phyloP scores from a whole-genome alignment of 2,113 vertebrate species.

The Pelmatolapia mariae region DNA sequence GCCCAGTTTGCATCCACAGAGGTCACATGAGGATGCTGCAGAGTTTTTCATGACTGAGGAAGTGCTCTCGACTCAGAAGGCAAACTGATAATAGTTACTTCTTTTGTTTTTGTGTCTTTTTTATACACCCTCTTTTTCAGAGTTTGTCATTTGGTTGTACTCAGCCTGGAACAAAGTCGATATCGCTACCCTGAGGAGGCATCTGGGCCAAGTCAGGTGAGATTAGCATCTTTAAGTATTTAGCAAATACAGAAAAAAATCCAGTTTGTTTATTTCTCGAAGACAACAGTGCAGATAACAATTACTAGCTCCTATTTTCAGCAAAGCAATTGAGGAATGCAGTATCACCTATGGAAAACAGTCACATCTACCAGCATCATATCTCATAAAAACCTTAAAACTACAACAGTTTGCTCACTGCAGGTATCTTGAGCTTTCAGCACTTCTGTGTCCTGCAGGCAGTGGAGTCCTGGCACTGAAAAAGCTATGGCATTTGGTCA shows the following conservation, averaged over 20 bases:
- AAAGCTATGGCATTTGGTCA: conserved; percentile 34
- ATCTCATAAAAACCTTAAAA: background rate
- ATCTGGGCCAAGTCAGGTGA: conserved; percentile 68
- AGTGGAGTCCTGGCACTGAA: background rate
- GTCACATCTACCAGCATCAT: background rate
- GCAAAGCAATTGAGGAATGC: background rate
- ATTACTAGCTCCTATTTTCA: background rate
- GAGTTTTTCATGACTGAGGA: background rate
- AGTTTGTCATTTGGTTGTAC: conserved; percentile 12
- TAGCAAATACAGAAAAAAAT: background rate
- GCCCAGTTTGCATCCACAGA: background rate
- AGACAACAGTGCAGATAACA: background rate
- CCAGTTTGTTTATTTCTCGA: background rate
- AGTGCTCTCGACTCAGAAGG: background rate
- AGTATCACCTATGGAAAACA: background rate
- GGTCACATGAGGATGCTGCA: conserved; percentile 6
- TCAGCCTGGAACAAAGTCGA: conserved; percentile 19
- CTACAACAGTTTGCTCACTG: background rate
- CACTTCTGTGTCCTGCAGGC: conserved; percentile 3
- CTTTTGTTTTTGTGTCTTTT: background rate
- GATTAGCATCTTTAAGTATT: conserved; percentile 1
- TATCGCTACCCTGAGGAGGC: conserved; percentile 52
- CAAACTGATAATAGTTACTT: background rate
- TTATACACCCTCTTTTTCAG: background rate
- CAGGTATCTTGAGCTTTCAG: background rate